phyloP scores from a whole-genome alignment of 2,888 invertebrate species.

The Orchestes rusci region DNA sequence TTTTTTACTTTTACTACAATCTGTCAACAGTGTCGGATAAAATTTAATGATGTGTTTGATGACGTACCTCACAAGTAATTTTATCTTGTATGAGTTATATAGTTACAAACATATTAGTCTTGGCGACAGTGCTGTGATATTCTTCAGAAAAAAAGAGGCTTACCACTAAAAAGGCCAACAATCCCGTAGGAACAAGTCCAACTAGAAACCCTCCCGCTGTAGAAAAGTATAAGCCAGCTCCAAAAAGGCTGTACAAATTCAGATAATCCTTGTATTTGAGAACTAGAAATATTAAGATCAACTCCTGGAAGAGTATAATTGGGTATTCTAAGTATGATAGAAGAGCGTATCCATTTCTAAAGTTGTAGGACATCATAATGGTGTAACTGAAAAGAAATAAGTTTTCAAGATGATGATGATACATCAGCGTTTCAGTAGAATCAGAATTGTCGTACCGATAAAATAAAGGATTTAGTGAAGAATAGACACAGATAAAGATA shows the following conservation, averaged over 20 bases:
- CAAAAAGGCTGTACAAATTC: constrained; percentile 41
- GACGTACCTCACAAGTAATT: too few relatives aligned
- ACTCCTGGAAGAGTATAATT: constrained; percentile 68
- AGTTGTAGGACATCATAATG: constrained; percentile 75
- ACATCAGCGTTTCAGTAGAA: too few relatives aligned
- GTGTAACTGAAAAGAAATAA: constrained; percentile 60
- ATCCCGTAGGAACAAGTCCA: constrained; percentile 44
- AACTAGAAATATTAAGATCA: constrained; percentile 63
- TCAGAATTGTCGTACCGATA: too few relatives aligned
- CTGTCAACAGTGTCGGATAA: too few relatives aligned
- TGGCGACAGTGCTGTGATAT: too few relatives aligned
- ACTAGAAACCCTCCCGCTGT: constrained; percentile 45
- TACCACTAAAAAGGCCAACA: constrained; percentile 59
- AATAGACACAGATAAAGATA: too few relatives aligned
- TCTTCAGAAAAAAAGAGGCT: constrained; percentile 39
- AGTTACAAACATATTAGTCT: too few relatives aligned
- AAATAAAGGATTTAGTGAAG: too few relatives aligned
- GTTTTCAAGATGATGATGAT: too few relatives aligned
- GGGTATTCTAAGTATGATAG: constrained; percentile 81
- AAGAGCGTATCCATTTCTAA: constrained; percentile 61
- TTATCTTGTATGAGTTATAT: too few relatives aligned
- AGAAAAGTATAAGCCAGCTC: constrained; percentile 43
- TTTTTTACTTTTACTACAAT: too few relatives aligned
- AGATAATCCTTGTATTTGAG: constrained; percentile 59
- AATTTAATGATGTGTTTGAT: too few relatives aligned